Conservation (phyloP, 2,888 invertebrate genomes). For the Neoscelio sp. region DNA sequence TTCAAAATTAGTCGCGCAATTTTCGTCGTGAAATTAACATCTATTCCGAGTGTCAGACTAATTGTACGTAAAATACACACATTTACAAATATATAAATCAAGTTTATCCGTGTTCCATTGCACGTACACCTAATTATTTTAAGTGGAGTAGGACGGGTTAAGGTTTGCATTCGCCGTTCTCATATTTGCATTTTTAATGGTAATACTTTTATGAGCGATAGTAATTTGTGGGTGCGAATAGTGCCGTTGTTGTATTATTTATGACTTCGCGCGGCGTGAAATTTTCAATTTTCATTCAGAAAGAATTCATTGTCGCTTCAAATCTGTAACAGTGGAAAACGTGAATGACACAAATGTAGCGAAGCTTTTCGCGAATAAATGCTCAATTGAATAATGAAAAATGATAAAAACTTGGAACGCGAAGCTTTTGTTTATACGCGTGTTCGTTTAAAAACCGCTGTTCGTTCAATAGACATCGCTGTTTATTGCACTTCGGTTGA, state of each 20-base stretch:
- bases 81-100: conserved; percentile 8
- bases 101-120: conserved; percentile 17
- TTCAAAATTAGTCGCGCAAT: neutral
- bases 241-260: conserved; percentile 8
- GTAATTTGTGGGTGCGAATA: conserved; percentile 32
- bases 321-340: neutral
- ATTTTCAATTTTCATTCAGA: conserved; percentile 13
- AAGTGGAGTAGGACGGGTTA: conserved; percentile 48
- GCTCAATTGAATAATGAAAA: conserved; percentile 1
- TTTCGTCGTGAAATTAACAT: neutral
- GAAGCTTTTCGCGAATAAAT: neutral
- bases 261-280: neutral
- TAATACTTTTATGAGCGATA: conserved; percentile 18
- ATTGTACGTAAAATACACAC: conserved; percentile 5
- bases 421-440: too few species aligned
- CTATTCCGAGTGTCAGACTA: neutral
- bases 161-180: conserved; percentile 24
- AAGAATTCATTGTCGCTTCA: neutral
- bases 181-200: conserved; percentile 50
- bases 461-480: too few species aligned
- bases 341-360: too few species aligned
- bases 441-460: too few species aligned
- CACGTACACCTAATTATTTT: conserved; percentile 24
- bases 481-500: conserved; percentile 18
- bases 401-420: too few species aligned